A percentile compares a stretch with the other conserved stretches of the same genome.
phyloP scores from a whole-genome alignment of 2,888 invertebrate species.

The Cecidostiba fungosa region DNA sequence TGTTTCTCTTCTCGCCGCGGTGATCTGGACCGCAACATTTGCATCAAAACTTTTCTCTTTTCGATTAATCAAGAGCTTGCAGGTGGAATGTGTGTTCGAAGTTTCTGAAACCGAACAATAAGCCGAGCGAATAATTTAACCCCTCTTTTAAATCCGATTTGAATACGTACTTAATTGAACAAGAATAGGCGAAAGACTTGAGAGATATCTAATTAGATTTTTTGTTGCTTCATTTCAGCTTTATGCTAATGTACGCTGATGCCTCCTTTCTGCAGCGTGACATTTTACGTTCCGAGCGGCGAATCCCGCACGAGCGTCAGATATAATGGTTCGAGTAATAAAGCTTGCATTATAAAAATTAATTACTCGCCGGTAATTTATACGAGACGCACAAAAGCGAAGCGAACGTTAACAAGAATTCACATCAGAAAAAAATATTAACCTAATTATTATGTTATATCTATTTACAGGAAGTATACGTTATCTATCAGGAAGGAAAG shows the following conservation, averaged over 20 bases:
- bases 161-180: no score
- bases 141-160: neutral
- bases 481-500: neutral
- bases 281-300: neutral
- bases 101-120: neutral
- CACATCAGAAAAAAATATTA: neutral
- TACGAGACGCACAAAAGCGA: neutral
- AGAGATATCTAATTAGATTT: neutral
- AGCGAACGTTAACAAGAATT: neutral
- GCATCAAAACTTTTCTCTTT: constrained; percentile 8
- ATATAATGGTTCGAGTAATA: neutral
- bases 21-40: constrained; percentile 10
- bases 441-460: neutral
- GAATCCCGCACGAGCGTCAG: neutral
- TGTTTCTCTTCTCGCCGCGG: neutral
- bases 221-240: neutral
- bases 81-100: neutral
- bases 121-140: neutral
- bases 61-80: neutral
- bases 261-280: neutral
- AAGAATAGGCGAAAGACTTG: neutral
- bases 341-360: neutral
- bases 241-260: neutral
- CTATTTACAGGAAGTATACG: neutral
- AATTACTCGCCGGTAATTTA: neutral